Percentiles rank a stretch among this genome's conserved stretches.
Evolutionary conservation across 2,797 vertebrate species (phyloP).

Genomic region (Uromys caudimaculatus): DNA sequence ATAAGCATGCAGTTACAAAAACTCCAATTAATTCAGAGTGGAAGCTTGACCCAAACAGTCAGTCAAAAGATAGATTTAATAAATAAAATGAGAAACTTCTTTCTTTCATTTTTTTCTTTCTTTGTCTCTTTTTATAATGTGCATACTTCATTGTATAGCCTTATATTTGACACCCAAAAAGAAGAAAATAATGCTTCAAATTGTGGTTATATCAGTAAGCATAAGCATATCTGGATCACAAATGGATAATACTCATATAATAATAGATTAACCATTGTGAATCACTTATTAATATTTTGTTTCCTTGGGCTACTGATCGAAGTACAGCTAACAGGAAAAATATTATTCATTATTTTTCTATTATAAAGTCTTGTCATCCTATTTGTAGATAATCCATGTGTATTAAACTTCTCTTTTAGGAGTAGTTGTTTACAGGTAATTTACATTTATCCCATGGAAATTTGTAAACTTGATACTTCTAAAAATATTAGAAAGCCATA

Average conservation of each 20-base stretch:
- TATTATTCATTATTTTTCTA: slow-evolving; percentile 23
- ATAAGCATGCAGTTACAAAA: background rate
- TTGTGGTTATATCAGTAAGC: background rate
- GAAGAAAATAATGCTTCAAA: background rate
- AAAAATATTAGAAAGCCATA: slow-evolving; percentile 31
- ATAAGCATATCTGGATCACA: background rate
- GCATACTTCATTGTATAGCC: background rate
- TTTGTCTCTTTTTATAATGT: background rate
- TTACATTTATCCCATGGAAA: background rate
- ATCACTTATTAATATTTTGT: slow-evolving; percentile 44
- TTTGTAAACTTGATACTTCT: slow-evolving; percentile 24
- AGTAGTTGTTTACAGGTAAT: background rate
- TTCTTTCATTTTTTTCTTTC: background rate
- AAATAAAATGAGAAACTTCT: background rate
- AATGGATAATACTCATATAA: background rate
- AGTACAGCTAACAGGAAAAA: background rate
- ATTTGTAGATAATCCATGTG: background rate
- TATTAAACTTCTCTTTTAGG: slow-evolving; percentile 10
- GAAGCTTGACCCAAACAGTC: background rate
- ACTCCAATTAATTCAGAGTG: slow-evolving; percentile 3
- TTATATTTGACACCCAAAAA: slow-evolving; percentile 15
- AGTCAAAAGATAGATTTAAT: slow-evolving; percentile 9
- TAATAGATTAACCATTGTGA: slow-evolving; percentile 11
- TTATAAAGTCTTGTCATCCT: slow-evolving; percentile 54
- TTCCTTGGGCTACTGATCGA: slow-evolving; percentile 32